Base-by-base conservation (phyloP, 2,888 invertebrate species). In the Pachydiplax longipennis region DNA sequence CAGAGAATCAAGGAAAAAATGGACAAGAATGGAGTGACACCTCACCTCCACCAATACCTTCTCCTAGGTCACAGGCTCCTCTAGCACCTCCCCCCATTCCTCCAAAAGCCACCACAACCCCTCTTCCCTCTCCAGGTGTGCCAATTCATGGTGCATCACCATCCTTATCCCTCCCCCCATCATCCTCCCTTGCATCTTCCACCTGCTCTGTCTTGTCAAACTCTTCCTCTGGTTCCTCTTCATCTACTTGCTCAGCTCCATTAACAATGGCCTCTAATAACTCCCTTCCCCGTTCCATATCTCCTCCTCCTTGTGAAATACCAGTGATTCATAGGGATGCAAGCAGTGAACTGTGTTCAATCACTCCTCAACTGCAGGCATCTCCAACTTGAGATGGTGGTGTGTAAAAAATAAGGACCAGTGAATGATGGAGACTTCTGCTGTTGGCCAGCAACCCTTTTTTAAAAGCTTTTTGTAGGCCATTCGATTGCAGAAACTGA, bases 61-160 rank as follows among this genome's bases (percentile, higher is more conserved):
- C 92, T 61, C 92, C 92, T 25, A 92, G 92, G 80, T 91, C 92
- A 65, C 92, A 92, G 91, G 91, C 92, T 82, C 92, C 92, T 44
- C 91, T 92, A 44, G 91, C 92, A n/a, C 93, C 93, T 58, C 93
- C 93, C 31, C 93, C 93, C n/a, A 92, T 92, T 48, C 93, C 93
- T 83, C 93, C 93, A 22, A 93, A 92, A 91, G 91, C 92, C 81
- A 81, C 92, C 40, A 91, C 92, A 25, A 92, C 91, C 80, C 92
- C 92, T 81, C 91, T 91, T 83, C 91, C 91, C 35, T 91, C 91
- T 87, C 91, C 90, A 81, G 91, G 91, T 73, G 91, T 91, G 80
- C 83, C 91, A 53, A 65, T 80, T 22, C 44, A 44, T 22, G 87
- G 81, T 80, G 83, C 80, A 40, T 81, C 61, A 2, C 80, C 90